Percentiles rank a stretch among this genome's conserved stretches.
Conservation (phyloP, 2,113 vertebrate genomes). For the Theristicus caerulescens region DNA sequence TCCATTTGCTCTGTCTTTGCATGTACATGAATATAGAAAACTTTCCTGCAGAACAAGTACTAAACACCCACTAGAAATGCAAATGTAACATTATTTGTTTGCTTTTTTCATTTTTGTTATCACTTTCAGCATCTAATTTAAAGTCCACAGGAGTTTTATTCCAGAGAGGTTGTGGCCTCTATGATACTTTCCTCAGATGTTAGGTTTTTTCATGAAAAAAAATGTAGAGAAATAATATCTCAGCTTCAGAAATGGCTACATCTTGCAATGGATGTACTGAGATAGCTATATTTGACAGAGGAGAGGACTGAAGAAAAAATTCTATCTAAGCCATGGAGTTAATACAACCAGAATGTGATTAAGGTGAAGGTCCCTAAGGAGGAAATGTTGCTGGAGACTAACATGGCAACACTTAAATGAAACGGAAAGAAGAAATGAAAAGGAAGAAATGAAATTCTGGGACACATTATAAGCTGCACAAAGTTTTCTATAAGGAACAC, state of each 20-base stretch:
- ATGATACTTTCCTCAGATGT: background rate
- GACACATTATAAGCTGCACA: background rate
- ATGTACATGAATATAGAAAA: background rate
- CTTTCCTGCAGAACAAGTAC: background rate
- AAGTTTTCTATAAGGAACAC: background rate
- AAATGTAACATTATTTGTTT: background rate
- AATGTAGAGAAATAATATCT: background rate
- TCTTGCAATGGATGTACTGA: background rate
- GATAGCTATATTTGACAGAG: background rate
- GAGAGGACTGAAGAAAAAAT: background rate
- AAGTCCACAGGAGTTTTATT: background rate
- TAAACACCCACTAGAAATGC: background rate
- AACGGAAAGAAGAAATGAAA: conserved; percentile 7
- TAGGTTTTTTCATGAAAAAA: background rate
- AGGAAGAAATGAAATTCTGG: background rate
- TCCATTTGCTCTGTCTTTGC: background rate
- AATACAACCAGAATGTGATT: conserved; percentile 7
- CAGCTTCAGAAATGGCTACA: background rate
- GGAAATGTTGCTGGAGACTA: background rate
- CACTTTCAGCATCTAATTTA: background rate
- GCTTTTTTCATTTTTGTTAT: background rate
- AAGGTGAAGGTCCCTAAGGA: conserved; percentile 4
- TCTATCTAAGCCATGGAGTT: background rate
- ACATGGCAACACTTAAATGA: background rate
- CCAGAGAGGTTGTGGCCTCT: background rate